Evolutionary conservation across 1,140 invertebrate genomes (phyloP).

Genomic region (Diabrotica undecimpunctata): DNA sequence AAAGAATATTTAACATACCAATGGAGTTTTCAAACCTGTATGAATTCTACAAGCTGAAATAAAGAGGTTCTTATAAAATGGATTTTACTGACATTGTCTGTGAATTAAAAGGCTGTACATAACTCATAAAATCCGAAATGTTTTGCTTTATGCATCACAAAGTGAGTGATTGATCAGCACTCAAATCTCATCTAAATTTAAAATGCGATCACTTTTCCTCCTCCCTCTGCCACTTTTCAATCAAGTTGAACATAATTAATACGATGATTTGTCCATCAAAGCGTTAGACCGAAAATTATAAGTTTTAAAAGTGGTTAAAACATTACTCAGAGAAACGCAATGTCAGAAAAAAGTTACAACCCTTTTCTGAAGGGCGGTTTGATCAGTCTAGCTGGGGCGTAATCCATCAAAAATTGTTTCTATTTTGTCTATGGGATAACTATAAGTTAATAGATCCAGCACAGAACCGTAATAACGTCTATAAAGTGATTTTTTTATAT

Average conservation of each 20-base stretch:
- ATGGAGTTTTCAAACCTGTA: too few species aligned
- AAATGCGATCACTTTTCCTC: neutral
- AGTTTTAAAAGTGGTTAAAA: neutral
- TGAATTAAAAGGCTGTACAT: too few species aligned
- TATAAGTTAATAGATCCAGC: too few species aligned
- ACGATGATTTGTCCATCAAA: slow-evolving; percentile 9
- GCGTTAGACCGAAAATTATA: slow-evolving; percentile 6
- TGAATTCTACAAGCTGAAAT: too few species aligned
- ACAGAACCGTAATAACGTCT: too few species aligned
- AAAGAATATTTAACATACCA: too few species aligned
- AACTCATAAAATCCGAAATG: neutral
- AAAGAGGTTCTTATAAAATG: too few species aligned
- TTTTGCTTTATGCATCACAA: neutral
- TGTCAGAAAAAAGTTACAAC: neutral
- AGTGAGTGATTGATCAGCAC: neutral
- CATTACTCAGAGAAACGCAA: neutral
- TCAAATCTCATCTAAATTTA: slow-evolving; percentile 1
- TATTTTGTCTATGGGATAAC: neutral
- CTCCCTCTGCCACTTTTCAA: slow-evolving; percentile 6
- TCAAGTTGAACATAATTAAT: slow-evolving; percentile 7
- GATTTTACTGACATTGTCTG: too few species aligned
- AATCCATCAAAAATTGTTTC: neutral
- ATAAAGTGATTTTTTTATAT: too few species aligned
- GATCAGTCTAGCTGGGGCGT: neutral
- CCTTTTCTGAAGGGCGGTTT: neutral